phyloP scores from a whole-genome alignment of 2,888 invertebrate genomes.

The Spilosoma lubricipeda region DNA sequence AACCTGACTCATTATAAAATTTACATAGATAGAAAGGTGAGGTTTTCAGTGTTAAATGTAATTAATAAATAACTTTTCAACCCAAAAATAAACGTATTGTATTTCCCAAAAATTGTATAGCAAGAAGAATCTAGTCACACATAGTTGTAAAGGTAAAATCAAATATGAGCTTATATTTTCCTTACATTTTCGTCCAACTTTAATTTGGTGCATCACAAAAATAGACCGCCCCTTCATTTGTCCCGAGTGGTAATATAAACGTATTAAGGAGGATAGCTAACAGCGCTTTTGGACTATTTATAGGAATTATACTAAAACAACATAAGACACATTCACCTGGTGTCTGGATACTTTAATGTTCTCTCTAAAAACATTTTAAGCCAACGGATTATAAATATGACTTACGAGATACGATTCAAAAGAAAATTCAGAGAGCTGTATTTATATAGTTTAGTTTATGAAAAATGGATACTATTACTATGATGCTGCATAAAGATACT shows the following conservation, averaged over 20 bases:
- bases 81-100: too few species aligned
- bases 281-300: neutral
- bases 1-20: too few species aligned
- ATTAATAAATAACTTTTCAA: too few species aligned
- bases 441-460: neutral
- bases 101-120: too few species aligned
- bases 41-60: too few species aligned
- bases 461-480: neutral
- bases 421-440: neutral
- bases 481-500: too few species aligned
- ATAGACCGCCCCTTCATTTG: slow-evolving; percentile 17
- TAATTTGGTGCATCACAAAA: slow-evolving; percentile 11
- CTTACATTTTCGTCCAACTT: slow-evolving; percentile 10
- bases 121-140: neutral
- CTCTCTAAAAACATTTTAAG: neutral
- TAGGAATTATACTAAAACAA: neutral
- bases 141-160: neutral
- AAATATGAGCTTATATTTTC: neutral
- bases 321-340: neutral
- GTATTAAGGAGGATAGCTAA: neutral
- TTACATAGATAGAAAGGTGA: too few species aligned
- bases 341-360: neutral
- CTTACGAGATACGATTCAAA: neutral
- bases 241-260: slow-evolving; percentile 9
- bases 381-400: neutral